Evolutionary conservation across 1,140 invertebrate species (phyloP).

Genomic region (Drosophila tristis): DNA sequence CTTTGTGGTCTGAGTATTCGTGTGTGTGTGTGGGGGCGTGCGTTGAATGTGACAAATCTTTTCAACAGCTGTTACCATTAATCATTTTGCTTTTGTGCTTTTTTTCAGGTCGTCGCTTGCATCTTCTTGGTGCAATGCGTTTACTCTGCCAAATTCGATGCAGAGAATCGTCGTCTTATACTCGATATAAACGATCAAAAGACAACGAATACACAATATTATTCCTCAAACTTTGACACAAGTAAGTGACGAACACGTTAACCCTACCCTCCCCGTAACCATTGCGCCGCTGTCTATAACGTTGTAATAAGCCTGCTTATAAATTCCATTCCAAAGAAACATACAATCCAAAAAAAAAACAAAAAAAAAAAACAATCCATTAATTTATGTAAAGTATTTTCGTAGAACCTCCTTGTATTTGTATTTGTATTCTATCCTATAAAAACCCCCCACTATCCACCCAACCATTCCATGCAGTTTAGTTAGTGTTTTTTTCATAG

Average conservation of each 20-base stretch:
- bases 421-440: too few species aligned
- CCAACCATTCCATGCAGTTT: conserved; percentile 37
- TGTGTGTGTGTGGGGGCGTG: conserved; percentile 32
- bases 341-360: too few species aligned
- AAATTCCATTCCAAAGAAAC: too few species aligned
- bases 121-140: conserved; percentile 79
- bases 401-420: too few species aligned
- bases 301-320: conserved; percentile 25
- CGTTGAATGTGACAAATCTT: conserved; percentile 46
- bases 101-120: conserved; percentile 77
- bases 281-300: conserved; percentile 18
- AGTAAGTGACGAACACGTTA: conserved; percentile 85
- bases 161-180: conserved; percentile 85
- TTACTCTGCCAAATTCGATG: conserved; percentile 77
- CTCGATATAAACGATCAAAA: conserved; percentile 88
- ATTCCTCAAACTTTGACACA: conserved; percentile 88
- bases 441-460: conserved; percentile 10
- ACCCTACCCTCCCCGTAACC: conserved; percentile 31
- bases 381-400: too few species aligned
- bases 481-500: conserved; percentile 38
- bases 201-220: conserved; percentile 87
- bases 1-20: not conserved
- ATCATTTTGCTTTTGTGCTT: conserved; percentile 22
- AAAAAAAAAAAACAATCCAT: too few species aligned
- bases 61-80: conserved; percentile 36